These are phyloP conservation scores for Glaucopsyche alexis DNA, from an alignment of 2,888 invertebrate genomes.

Conservation along the genomic window DNA sequence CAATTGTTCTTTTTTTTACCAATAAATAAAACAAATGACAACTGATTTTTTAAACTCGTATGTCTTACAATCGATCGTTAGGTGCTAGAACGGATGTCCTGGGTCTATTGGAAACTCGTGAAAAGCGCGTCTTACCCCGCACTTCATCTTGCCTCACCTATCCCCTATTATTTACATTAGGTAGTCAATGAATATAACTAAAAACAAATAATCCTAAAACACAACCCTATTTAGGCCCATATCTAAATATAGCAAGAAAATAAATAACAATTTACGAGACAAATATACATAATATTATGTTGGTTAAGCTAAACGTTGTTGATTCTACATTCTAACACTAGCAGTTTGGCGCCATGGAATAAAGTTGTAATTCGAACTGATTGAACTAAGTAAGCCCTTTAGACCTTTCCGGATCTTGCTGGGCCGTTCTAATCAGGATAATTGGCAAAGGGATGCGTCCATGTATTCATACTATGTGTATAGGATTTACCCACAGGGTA, in stretches of 20 bases:
- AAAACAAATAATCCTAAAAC: neutral
- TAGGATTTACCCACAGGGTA: neutral
- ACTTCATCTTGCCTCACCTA: too few species aligned
- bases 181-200: too few species aligned
- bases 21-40: too few species aligned
- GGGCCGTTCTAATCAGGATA: constrained; percentile 7
- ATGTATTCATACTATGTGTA: neutral
- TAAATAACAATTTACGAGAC: neutral
- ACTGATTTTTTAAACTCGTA: too few species aligned
- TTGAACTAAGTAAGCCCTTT: neutral
- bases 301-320: neutral
- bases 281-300: neutral
- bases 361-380: neutral
- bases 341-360: neutral
- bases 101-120: too few species aligned
- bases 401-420: neutral
- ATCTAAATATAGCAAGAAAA: neutral
- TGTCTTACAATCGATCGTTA: too few species aligned
- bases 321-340: neutral
- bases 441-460: neutral
- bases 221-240: neutral
- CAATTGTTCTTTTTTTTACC: too few species aligned
- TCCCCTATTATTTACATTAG: too few species aligned
- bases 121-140: too few species aligned
- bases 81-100: too few species aligned